Evolutionary conservation across 2,113 vertebrate species (phyloP), one percentile per base, ranked within the genome.

Genomic region (Lipophrys pholis): DNA sequence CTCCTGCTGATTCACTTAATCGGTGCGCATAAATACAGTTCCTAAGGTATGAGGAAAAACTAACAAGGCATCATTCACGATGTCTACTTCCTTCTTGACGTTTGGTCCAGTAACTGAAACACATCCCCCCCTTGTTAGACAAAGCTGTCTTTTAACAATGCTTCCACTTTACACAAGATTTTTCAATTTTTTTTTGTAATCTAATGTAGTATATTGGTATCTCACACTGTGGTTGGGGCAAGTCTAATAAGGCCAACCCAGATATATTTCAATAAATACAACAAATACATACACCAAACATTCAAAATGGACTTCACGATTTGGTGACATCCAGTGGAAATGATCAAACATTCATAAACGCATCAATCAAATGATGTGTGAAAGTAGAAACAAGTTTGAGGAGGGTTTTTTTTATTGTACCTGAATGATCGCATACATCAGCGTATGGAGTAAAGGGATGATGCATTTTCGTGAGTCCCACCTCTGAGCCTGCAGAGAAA

Each of bases 341-440:
- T 9, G 5, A 16, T 17, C 48, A 48, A 48, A 15, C 14, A 7
- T 48, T 48, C 43, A 41, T 49, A 5, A 17, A 40, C 6, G 2
- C 5, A 50, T 45, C 42, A 3, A 65, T 2, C 56, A 9, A 36
- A 38, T 5, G 9, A 3, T 43, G 2, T 42, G 17, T 16, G 10
- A 51, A 40, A 59, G 21, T 2, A 30, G 21, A 30, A 30, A 30
- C 21, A 30, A 30, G 21, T 30, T 30, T 30, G 21, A 30, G 21
- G 21, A 30, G 21, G 21, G 2, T 30, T 3, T 57, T 5, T 30
- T 3, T 57, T 5, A 12, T 12, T 30, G 15, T 42, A 87, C 97
- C 96, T 99, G 96, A 39, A 95, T 90, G 58, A 97, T 68, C 50
- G 95, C 90, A 8, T 97, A 97, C 95, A 99, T 97, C 50, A 99